Evolutionary conservation across 2,113 vertebrate species (phyloP), one percentile per base, ranked within the genome.

Genomic region (Nestor notabilis): DNA sequence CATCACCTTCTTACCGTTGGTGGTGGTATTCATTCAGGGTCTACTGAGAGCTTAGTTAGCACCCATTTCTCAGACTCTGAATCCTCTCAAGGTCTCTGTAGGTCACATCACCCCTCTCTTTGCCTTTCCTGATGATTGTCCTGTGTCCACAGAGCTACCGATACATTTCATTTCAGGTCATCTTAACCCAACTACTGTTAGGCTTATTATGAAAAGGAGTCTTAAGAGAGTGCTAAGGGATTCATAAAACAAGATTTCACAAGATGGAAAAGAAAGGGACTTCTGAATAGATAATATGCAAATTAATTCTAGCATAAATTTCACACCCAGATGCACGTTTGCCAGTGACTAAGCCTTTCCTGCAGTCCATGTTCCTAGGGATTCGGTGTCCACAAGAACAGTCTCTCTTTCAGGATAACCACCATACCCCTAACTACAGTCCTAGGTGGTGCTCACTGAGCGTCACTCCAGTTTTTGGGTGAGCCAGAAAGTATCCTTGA

Each of bases 241-340:
- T 39, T 72, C 58, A 8, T 53, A 64, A 93, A 85, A 87, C 33
- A 74, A 66, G 44, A 41, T 33, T 87, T 23, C 70, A 71, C 52
- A 50, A 39, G 17, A 39, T 4, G 29, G n/a, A 43, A 68, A 87
- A 87, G 63, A 72, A 83, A 83, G 56, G 14, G 68, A 44, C 37
- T 39, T 86, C 39, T 76, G 17, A 92, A 61, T 33, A 65, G 79
- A 60, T 52, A 60, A 23, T 18, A 65, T 17, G 23, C 46, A 85
- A 91, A 66, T 63, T 75, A 79, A 83, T 85, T 71, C 70, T 28
- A 60, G 61, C 75, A 79, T 43, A 64, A 90, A 25, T 21, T 37
- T 63, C 55, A 68, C 56, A 82, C 28, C 12, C 25, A 64, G 52
- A 25, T 66, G 6, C 37, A 39, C 63, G 43, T 92, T 79, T 75